Base-by-base conservation (phyloP, 2,113 vertebrate species). In the Embiotoca jacksoni region DNA sequence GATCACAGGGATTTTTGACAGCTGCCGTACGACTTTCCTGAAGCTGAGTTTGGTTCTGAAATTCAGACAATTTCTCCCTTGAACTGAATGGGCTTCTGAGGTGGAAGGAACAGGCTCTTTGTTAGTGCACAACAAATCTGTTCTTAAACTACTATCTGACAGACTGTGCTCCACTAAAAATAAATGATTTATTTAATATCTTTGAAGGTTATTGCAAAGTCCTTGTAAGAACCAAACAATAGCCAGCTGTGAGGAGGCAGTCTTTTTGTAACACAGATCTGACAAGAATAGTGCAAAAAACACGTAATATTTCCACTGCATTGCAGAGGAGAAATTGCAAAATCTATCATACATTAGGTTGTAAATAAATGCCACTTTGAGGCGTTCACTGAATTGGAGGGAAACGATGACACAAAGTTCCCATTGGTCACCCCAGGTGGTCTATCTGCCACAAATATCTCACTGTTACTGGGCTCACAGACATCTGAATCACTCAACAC, bases 291-390 rank as follows among this genome's bases (percentile, higher is more conserved):
- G 54, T 41, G 66, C 56, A 50, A 81, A 53, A 64, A 23, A 23
- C 23, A 59, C 52, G 78, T 82, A 80, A 88, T 76, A 84, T 78
- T 78, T 57, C n/a, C 3, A 23, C 67, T 33, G 74, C 78, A 58
- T 54, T 64, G 33, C 81, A 68, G 74, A 59, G 60, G n/a, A 72
- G 44, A 50, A 47, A 78, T 63, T 54, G 70, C n/a, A 46, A 81
- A 62, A 84, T 81, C 73, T 73, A 54, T 83, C 79, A 64, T 56
- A 58, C n/a, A 57, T 68, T 67, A 60, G 49, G 33, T 36, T 63
- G 63, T 66, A 77, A 84, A 84, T 62, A 83, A 46, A 50, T 76
- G 69, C 62, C 66, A 72, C 52, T 56, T 37, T 46, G 61, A 81
- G 52, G 47, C 30, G 41, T 64, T 71, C 4, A 3, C 57, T 16